Evolutionary conservation across 1,140 invertebrate species (phyloP).

Genomic region (Ladona fulva): DNA sequence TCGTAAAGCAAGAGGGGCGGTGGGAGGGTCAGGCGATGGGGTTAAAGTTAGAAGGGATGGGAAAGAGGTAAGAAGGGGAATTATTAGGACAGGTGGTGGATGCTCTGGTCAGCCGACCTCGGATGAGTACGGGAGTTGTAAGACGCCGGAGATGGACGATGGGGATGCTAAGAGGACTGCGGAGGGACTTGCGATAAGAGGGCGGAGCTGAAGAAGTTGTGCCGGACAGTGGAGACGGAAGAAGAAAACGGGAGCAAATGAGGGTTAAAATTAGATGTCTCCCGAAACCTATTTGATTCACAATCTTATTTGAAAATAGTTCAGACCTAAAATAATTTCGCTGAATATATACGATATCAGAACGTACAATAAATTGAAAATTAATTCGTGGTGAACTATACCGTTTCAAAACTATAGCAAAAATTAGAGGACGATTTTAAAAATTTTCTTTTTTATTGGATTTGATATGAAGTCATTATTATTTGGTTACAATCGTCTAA

Average conservation of each 20-base stretch:
- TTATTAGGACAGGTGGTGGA: not conserved
- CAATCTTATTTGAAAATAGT: no score
- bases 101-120: slow-evolving; percentile 2
- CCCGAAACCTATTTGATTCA: no score
- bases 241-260: not conserved
- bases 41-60: not conserved
- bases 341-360: no score
- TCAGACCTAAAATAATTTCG: no score
- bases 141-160: not conserved
- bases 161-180: not conserved
- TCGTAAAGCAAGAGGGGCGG: not conserved
- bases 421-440: no score
- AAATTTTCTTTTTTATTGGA: no score
- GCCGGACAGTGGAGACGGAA: not conserved
- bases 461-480: no score
- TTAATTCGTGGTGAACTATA: no score
- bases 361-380: no score
- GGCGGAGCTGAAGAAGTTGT: not conserved
- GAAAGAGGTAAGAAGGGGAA: not conserved
- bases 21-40: not conserved
- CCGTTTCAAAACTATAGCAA: no score
- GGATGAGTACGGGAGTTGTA: not conserved
- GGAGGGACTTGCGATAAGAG: not conserved
- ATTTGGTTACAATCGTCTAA: no score
- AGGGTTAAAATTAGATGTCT: no score